Percentiles rank a stretch among this genome's conserved stretches.
Conservation (phyloP, 1,140 invertebrate species). For the Harlomillsia oculata region DNA sequence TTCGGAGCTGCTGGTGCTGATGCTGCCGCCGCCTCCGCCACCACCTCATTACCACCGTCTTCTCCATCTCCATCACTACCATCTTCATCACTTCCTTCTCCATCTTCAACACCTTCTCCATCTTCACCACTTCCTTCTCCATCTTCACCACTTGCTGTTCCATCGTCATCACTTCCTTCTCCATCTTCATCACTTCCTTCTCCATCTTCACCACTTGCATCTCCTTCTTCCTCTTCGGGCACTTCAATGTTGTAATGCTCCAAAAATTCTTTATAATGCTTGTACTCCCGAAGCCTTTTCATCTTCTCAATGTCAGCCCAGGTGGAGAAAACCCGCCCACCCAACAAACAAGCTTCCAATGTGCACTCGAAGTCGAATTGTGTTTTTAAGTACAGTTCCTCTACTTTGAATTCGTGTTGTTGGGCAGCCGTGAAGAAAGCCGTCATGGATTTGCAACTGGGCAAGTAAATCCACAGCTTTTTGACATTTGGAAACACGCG, state of each 20-base stretch:
- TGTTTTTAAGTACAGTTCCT: slow-evolving; percentile 24
- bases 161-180: too few relatives aligned
- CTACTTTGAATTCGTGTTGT: slow-evolving; percentile 2
- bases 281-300: slow-evolving; percentile 14
- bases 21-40: too few relatives aligned
- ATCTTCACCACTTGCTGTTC: too few relatives aligned
- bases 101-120: too few relatives aligned
- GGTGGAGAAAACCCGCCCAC: background rate
- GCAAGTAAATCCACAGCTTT: slow-evolving; percentile 20
- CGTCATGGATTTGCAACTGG: slow-evolving; percentile 11
- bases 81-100: too few relatives aligned
- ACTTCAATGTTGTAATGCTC: slow-evolving; percentile 26
- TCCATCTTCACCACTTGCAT: slow-evolving; percentile 1
- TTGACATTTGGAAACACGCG: slow-evolving; percentile 11
- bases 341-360: slow-evolving; percentile 21
- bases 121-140: too few relatives aligned
- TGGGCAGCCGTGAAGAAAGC: slow-evolving; percentile 20
- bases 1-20: background rate
- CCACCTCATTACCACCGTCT: too few relatives aligned
- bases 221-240: too few relatives aligned
- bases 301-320: slow-evolving; percentile 9
- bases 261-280: slow-evolving; percentile 20
- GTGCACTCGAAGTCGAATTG: slow-evolving; percentile 27
- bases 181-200: too few relatives aligned
- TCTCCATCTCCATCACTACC: too few relatives aligned